Evolutionary conservation across 2,888 invertebrate genomes (phyloP).

Genomic region (Laspeyria flexula): DNA sequence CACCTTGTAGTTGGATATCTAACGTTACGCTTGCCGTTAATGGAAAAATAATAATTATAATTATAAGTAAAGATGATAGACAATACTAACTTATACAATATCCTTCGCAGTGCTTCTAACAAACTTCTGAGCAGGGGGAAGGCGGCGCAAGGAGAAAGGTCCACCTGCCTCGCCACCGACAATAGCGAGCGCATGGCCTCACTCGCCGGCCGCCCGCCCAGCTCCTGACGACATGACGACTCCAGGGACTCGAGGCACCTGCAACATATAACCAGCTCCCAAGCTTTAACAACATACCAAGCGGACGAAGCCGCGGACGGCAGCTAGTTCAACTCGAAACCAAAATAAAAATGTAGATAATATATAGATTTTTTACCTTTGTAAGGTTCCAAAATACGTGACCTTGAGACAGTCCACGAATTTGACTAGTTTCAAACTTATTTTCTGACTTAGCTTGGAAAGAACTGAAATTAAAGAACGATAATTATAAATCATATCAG

Average conservation of each 20-base stretch:
- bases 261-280: too few species aligned
- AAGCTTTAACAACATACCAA: too few species aligned
- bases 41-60: too few species aligned
- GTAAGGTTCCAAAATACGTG: conserved; percentile 93
- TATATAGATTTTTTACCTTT: too few species aligned
- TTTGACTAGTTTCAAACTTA: conserved; percentile 91
- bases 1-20: too few species aligned
- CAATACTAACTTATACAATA: conserved; percentile 69
- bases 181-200: conserved; percentile 90
- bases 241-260: conserved; percentile 79
- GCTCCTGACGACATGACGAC: conserved; percentile 60
- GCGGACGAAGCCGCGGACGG: too few species aligned
- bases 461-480: conserved; percentile 81
- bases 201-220: conserved; percentile 74
- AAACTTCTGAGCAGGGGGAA: conserved; percentile 67
- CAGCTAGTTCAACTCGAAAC: too few species aligned
- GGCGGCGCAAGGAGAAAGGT: conserved; percentile 76
- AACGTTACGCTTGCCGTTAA: too few species aligned
- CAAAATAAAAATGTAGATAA: too few species aligned
- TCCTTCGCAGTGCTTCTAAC: conserved; percentile 64
- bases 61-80: too few species aligned
- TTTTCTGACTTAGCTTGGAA: conserved; percentile 90
- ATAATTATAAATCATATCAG: too few species aligned
- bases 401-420: conserved; percentile 94
- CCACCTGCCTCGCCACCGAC: conserved; percentile 91